Evolutionary conservation across 2,113 vertebrate genomes (phyloP).

Genomic region (Zosterops borbonicus): DNA sequence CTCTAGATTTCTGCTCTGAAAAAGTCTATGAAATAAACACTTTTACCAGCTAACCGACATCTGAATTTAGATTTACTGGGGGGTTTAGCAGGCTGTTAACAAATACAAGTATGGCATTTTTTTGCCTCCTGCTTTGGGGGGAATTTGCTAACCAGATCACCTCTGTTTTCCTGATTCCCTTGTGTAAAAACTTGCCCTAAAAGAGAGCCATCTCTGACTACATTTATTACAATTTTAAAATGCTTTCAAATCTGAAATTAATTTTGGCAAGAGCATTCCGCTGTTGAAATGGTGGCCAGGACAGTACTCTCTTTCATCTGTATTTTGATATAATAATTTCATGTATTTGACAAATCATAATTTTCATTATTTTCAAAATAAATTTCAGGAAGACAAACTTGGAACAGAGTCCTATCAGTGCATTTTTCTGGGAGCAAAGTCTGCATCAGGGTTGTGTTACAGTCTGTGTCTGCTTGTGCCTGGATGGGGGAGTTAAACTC

Average conservation of each 20-base stretch:
- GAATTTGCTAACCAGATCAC: background rate
- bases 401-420: background rate
- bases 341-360: background rate
- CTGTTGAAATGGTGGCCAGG: background rate
- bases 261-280: background rate
- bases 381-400: background rate
- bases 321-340: background rate
- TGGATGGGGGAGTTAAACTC: background rate
- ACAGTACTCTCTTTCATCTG: background rate
- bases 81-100: background rate
- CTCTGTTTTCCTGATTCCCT: background rate
- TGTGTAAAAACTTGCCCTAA: background rate
- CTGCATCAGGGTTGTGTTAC: accelerated
- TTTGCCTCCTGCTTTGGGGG: background rate
- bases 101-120: background rate
- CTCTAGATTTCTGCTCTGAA: background rate
- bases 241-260: background rate
- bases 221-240: background rate
- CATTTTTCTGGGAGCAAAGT: background rate
- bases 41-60: background rate
- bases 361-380: background rate
- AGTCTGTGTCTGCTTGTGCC: background rate
- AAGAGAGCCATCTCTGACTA: background rate
- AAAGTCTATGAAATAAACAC: background rate
- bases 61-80: background rate